Evolutionary conservation across 2,113 vertebrate genomes (phyloP), one percentile per base, ranked within the genome.

Genomic region (Hydrochoerus hydrochaeris): DNA sequence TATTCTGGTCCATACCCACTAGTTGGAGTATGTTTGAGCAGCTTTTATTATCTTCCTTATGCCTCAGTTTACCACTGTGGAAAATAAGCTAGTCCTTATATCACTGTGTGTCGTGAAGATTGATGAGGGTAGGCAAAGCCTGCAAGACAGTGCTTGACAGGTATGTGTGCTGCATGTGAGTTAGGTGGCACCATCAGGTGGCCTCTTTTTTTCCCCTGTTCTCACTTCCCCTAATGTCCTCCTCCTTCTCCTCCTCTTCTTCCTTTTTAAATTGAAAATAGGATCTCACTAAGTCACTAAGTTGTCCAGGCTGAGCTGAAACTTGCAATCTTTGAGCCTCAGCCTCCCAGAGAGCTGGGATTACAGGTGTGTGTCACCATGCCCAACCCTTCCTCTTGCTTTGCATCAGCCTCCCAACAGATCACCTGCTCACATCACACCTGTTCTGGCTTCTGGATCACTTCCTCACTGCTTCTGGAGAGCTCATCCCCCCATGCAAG

Each of bases 131-230:
- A 10, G 54, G 26, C 13, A 41, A 41, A 57, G 78, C 24, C 80
- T 9, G 1, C 6, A 28, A 38, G 57, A 26, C 13, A 20, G 14
- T 54, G 38, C 19, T 44, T 38, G 22, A 12, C 46, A 58, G 57
- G 17, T 12, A 19, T 8, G 17, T 49, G 11, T 11, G 22, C 41
- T 19, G 17, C 28, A 0, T 0, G 8, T 46, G 6, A 73, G 32
- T 1, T 14, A 41, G 1, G 49, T 62, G 85, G 54, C 54, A 46
- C 13, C 0, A 0, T 22, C 62, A 41, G 3, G 4, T 1, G 7
- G 5, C 71, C 13, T 75, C 75, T 4, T 28, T 17, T 28, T 20
- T 52, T 54, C 14, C 13, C 1, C 7, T 49, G 17, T 20, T 20
- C 52, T 81, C 1, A 0, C 16, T 57, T 60, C 0, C 46, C 17